These are phyloP conservation scores for Alca torda DNA, from an alignment of 2,797 vertebrate genomes.

Conservation along the genomic window DNA sequence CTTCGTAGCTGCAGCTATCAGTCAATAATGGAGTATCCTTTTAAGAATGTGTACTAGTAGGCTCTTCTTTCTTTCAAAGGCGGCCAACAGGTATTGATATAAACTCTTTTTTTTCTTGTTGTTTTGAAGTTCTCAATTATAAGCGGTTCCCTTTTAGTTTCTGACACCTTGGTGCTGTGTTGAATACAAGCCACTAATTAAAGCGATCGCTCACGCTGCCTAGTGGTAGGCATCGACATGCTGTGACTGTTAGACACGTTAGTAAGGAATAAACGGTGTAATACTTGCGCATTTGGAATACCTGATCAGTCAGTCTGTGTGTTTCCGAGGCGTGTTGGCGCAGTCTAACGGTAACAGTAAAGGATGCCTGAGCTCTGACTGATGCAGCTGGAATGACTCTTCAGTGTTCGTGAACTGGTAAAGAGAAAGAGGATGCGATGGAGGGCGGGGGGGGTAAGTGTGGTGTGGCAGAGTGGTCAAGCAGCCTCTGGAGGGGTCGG, in stretches of 20 bases:
- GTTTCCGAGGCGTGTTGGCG: not conserved
- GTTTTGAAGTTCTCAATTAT: not conserved
- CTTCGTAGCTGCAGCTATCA: not conserved
- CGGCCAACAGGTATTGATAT: not conserved
- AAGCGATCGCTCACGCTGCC: not conserved
- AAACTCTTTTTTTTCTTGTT: not conserved
- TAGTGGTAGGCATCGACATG: not conserved
- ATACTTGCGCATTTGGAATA: not conserved
- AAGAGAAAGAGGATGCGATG: rapidly evolving
- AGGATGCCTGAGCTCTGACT: rapidly evolving
- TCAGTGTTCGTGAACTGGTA: rapidly evolving
- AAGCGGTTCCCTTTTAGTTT: not conserved
- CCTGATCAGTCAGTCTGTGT: not conserved
- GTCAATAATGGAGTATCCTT: not conserved
- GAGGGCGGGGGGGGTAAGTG: not conserved
- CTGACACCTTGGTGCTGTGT: not conserved
- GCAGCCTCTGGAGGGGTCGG: rapidly evolving
- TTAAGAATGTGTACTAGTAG: not conserved
- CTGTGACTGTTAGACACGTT: not conserved
- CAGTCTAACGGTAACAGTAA: not conserved
- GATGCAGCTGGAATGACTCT: not conserved
- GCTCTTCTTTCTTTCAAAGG: not conserved
- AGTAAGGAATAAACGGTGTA: not conserved
- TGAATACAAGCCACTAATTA: not conserved
- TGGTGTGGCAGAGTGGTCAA: not conserved